Base-by-base conservation (phyloP, 2,113 vertebrate species). In the Egretta garzetta region DNA sequence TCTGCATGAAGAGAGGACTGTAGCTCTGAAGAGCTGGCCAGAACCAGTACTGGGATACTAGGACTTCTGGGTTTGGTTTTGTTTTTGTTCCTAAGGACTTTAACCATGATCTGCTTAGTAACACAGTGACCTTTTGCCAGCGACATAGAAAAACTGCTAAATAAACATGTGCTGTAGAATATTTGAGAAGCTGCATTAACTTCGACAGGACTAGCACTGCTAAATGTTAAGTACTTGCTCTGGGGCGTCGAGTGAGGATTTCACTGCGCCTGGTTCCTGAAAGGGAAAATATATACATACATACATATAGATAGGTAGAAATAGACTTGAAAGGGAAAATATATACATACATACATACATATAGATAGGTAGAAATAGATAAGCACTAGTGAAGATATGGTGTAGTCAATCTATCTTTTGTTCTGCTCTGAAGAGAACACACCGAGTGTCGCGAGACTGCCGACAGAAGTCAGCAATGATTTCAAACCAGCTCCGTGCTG, bases 351-450 rank as follows among this genome's bases (percentile, higher is more conserved):
- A 37, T 63, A 30, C 12, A 41, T 41, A 59, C n/a, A n/a, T n/a
- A n/a, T 2, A 59, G 8, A 32, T 49, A 63, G 15, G 12, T 41
- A 41, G 28, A 55, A 49, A 66, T 6, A 72, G 15, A 30, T 67
- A 56, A 5, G 12, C 3, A 6, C 10, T 67, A 33, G 45, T 60
- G 50, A 60, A 27, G 8, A 30, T 55, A n/a, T 0, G 0, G 5
- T 37, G 21, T 24, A 21, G 33, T 47, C 11, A 62, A n/a, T 75
- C 60, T 4, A 35, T 47, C 27, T 64, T 49, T 56, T 19, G 7
- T 45, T 75, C 28, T 76, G 9, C 80, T 60, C 45, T 35, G 52
- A 75, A 85, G 28, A 90, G 60, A 72, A 53, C 6, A 49, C 24
- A 73, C 27, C 55, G 14, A 33, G 5, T 17, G 27, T 47, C 55